Evolutionary conservation across 23 tunicate genomes (phyloP).

Genomic region (Halocynthia roretzi): DNA sequence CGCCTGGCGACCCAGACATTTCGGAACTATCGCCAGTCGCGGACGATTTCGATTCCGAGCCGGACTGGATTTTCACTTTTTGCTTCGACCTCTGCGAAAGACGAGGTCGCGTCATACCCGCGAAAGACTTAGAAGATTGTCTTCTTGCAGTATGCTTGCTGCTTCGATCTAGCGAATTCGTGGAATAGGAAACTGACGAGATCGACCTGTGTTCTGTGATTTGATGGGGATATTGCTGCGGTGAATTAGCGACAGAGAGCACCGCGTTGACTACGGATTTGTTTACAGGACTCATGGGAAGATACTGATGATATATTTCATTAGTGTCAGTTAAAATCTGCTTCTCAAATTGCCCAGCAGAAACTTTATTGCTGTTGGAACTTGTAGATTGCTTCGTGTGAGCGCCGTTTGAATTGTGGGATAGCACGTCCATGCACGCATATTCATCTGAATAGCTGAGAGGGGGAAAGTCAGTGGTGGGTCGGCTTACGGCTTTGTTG

Average conservation of each 20-base stretch:
- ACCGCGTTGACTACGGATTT: conserved; percentile 3
- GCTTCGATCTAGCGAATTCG: conserved; percentile 42
- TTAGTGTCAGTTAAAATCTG: not conserved
- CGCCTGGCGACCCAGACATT: conserved; percentile 28
- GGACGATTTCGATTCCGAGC: too few species aligned
- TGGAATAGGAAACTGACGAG: not conserved
- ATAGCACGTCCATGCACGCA: not conserved
- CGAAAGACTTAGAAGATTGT: not conserved
- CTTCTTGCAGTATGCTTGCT: conserved; percentile 28
- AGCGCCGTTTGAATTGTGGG: not conserved
- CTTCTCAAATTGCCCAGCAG: too few species aligned
- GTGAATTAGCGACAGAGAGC: conserved; percentile 2
- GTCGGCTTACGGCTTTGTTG: not conserved
- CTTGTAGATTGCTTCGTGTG: not conserved
- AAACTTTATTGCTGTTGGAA: not conserved
- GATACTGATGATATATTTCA: conserved; percentile 38
- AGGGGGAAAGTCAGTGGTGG: not conserved
- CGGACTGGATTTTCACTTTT: too few species aligned
- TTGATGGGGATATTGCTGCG: conserved; percentile 65
- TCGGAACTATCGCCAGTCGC: too few species aligned
- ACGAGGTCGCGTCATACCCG: too few species aligned
- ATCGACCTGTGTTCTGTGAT: conserved; percentile 16
- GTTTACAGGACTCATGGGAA: conserved; percentile 57
- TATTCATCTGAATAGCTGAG: not conserved
- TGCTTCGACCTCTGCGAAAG: too few species aligned